Conservation (phyloP, 2,113 vertebrate species). For the Semicossyphus pulcher region DNA sequence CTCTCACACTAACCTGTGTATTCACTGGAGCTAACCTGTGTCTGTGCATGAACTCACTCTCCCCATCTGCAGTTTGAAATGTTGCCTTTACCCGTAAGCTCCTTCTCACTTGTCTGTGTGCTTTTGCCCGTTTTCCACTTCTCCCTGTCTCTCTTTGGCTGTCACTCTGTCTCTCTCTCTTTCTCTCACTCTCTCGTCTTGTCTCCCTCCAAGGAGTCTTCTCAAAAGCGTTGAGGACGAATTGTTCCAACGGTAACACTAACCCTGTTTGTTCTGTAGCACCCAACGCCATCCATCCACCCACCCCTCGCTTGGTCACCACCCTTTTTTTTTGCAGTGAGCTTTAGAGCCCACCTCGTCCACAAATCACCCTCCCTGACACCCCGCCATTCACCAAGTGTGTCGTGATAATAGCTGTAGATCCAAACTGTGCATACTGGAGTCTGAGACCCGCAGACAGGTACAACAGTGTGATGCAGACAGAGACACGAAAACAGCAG, state of each 20-base stretch:
- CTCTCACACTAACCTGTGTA: slow-evolving; percentile 26
- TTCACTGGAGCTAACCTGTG: slow-evolving; percentile 26
- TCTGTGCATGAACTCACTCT: slow-evolving; percentile 33
- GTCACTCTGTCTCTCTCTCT: slow-evolving; percentile 14
- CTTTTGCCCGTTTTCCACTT: slow-evolving; percentile 68
- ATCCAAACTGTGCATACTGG: slow-evolving; percentile 1
- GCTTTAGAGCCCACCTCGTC: not conserved
- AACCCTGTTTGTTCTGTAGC: slow-evolving; percentile 59
- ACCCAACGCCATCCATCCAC: slow-evolving; percentile 26
- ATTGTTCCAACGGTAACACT: slow-evolving; percentile 87
- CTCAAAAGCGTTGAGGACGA: slow-evolving; percentile 88
- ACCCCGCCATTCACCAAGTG: slow-evolving; percentile 12
- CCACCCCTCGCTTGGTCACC: slow-evolving; percentile 9
- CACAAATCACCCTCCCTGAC: not conserved
- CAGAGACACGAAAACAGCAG: too few species aligned
- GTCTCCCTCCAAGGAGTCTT: slow-evolving; percentile 80
- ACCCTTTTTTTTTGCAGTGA: slow-evolving; percentile 8
- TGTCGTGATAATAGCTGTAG: slow-evolving; percentile 28
- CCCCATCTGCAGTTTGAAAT: slow-evolving; percentile 31
- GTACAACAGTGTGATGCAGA: not conserved
- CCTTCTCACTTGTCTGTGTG: slow-evolving; percentile 55
- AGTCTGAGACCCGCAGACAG: not conserved
- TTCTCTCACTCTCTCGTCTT: slow-evolving; percentile 27
- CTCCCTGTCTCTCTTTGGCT: slow-evolving; percentile 46
- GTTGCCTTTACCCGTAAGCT: slow-evolving; percentile 30